Percentiles rank a stretch among this genome's conserved stretches.
phyloP scores from a whole-genome alignment of 1,140 invertebrate genomes.

The Lepidotrigona ventralis region DNA sequence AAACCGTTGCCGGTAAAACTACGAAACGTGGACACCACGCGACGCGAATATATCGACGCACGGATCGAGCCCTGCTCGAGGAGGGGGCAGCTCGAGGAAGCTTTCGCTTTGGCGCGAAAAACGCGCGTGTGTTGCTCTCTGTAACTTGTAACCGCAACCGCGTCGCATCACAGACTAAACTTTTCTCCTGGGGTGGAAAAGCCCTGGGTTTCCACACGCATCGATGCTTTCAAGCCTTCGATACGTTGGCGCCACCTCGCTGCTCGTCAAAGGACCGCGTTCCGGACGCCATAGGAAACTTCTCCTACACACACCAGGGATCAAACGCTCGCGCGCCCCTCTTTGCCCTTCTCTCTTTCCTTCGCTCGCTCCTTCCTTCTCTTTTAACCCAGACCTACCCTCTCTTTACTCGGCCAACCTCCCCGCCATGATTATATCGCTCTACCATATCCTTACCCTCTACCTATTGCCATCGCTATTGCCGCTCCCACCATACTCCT shows the following conservation, averaged over 20 bases:
- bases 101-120: conserved; percentile 27
- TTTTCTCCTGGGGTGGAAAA: conserved; percentile 35
- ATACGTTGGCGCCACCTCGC: conserved; percentile 76
- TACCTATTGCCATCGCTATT: neutral
- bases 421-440: neutral
- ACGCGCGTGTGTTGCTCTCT: conserved; percentile 25
- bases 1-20: neutral
- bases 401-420: neutral
- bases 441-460: neutral
- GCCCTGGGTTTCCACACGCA: conserved; percentile 25
- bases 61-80: too few relatives aligned
- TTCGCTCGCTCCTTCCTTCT: neutral
- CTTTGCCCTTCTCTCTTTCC: neutral
- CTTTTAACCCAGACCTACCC: conserved; percentile 1
- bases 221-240: conserved; percentile 62
- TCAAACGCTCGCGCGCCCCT: neutral
- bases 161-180: conserved; percentile 72
- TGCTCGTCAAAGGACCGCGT: conserved; percentile 40
- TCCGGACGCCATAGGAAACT: conserved; percentile 8
- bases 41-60: too few relatives aligned
- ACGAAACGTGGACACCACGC: too few relatives aligned
- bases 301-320: conserved; percentile 34
- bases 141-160: conserved; percentile 64
- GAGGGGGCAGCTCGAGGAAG: too few relatives aligned
- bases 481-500: neutral